A percentile compares a stretch with the other conserved stretches of the same genome.
phyloP scores from a whole-genome alignment of 1,140 invertebrate genomes.

The Geopemphigus sp. region DNA sequence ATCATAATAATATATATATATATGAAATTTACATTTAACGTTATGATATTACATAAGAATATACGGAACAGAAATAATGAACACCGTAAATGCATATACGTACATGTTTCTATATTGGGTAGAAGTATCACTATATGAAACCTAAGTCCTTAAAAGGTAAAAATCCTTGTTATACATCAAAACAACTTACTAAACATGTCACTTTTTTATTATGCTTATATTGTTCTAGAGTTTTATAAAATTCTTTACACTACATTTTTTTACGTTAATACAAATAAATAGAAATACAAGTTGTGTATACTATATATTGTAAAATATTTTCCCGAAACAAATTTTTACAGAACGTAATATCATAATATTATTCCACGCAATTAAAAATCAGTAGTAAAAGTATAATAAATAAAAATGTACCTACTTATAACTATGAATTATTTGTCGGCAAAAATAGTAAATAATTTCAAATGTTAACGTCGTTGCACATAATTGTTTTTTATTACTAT shows the following conservation, averaged over 20 bases:
- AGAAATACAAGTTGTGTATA: neutral
- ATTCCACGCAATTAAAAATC: neutral
- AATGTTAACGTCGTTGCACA: too few species aligned
- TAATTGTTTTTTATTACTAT: too few species aligned
- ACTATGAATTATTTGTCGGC: too few species aligned
- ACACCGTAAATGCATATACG: neutral
- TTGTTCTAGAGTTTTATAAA: neutral
- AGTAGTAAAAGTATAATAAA: neutral
- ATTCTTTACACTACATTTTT: neutral
- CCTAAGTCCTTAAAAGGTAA: slow-evolving; percentile 28
- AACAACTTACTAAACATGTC: slow-evolving; percentile 25
- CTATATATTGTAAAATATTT: neutral
- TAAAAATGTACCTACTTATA: too few species aligned
- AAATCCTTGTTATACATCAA: slow-evolving; percentile 36
- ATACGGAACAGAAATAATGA: slow-evolving; percentile 3
- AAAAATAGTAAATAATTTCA: too few species aligned
- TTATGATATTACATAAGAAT: neutral
- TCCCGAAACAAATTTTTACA: neutral
- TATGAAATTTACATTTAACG: neutral
- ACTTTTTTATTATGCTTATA: slow-evolving; percentile 6
- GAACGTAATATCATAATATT: neutral
- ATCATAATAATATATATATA: neutral
- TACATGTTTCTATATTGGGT: slow-evolving; percentile 16
- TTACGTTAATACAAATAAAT: neutral
- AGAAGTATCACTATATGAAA: slow-evolving; percentile 6